Conservation (phyloP, 2,797 vertebrate genomes). For the Coilia nasus region DNA sequence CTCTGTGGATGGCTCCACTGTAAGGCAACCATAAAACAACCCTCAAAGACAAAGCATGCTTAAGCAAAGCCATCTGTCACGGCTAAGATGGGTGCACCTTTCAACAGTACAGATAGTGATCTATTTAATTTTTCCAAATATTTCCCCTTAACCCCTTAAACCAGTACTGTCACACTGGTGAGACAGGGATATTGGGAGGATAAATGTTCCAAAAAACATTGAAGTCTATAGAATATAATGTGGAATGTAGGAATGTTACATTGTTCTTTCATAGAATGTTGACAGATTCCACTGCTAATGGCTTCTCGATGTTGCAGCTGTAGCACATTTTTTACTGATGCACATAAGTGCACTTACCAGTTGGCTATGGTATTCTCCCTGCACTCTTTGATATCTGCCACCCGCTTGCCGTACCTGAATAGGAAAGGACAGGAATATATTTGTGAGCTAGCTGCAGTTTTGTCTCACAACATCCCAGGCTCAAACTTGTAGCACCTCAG, state of each 20-base stretch:
- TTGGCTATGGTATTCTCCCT: slow-evolving; percentile 79
- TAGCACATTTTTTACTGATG: neutral
- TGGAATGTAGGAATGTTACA: neutral
- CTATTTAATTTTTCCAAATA: neutral
- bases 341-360: slow-evolving; percentile 71
- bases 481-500: too few species aligned
- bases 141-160: neutral
- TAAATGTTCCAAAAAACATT: too few species aligned
- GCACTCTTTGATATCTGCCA: slow-evolving; percentile 89
- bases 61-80: neutral
- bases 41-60: neutral
- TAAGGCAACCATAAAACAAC: slow-evolving; percentile 27
- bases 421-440: neutral
- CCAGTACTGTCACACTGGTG: too few species aligned
- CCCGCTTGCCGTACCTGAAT: slow-evolving; percentile 83
- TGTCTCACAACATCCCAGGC: too few species aligned
- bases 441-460: neutral
- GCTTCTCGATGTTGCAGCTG: too few species aligned
- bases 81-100: neutral
- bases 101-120: neutral
- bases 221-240: too few species aligned
- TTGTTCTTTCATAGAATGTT: too few species aligned
- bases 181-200: too few species aligned
- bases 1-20: slow-evolving; percentile 85
- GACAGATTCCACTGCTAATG: too few species aligned